Evolutionary conservation across 2,888 invertebrate species (phyloP), one percentile per base, ranked within the genome.

Genomic region (Parnassius orleans): DNA sequence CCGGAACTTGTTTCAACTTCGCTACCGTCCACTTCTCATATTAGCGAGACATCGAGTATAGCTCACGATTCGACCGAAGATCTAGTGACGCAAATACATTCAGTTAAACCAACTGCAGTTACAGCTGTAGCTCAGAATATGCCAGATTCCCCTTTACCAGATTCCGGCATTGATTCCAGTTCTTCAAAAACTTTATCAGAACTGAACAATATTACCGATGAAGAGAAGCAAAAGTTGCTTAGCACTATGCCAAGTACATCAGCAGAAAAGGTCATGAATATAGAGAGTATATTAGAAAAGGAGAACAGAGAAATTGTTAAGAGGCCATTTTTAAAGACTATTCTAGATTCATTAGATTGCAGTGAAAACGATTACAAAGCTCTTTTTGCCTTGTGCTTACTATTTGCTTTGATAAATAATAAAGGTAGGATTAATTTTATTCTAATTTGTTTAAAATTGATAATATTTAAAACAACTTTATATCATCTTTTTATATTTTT

Each of bases 341-440:
- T 99, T 56, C 92, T 98, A 65, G 95, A 96, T 72, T 95, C 98
- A 0, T 90, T 99, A 70, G 96, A 97, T 77, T 97, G 98, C 79
- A 93, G 93, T 11, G 98, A 98, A 79, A 98, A 98, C 85, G 99
- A 99, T 91, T 99, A 99, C 80, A 94, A 96, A 53, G 95, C 98
- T 9, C 91, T 99, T 65, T 97, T 99, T 83, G 95, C 96, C 3
- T 92, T 99, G 14, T 97, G 98, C 85, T 92, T 99, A 65, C 93
- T 99, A 50, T 98, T 98, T 83, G 98, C 99, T 12, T 94, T 99
- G 86, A 96, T 96, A 65, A 96, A 96, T 81, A 99, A 99, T 90
- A 94, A 95, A 94, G 98, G 99, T 98, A 10, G 59, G 54, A 15
- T 50, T n/a, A 5, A 19, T 50, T 19, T 48, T 9, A 19, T n/a